Evolutionary conservation across 1,140 invertebrate species (phyloP).

Genomic region (Ips nitidus): DNA sequence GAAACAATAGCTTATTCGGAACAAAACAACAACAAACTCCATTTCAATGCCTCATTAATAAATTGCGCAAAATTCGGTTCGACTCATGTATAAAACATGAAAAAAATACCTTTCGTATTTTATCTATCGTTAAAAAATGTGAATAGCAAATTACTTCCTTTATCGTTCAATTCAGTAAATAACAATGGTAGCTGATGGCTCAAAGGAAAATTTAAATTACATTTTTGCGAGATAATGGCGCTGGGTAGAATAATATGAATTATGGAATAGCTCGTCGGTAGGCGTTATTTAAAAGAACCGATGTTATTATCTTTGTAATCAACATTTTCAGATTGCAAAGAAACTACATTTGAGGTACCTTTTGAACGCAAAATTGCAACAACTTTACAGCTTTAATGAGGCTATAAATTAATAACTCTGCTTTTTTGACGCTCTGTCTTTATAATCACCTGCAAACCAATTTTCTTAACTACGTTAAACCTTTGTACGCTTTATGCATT

Average conservation of each 20-base stretch:
- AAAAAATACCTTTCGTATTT: conserved; percentile 4
- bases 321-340: conserved; percentile 13
- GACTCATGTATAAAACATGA: conserved; percentile 21
- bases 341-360: conserved; percentile 1
- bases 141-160: conserved; percentile 30
- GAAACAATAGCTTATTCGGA: too few relatives aligned
- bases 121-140: conserved; percentile 19
- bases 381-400: too few relatives aligned
- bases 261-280: conserved; percentile 20
- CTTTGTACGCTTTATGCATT: too few relatives aligned
- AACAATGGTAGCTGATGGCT: conserved; percentile 31
- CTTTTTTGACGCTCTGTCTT: too few relatives aligned
- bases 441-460: too few relatives aligned
- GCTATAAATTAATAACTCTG: too few relatives aligned
- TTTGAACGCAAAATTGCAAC: background rate
- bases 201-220: conserved; percentile 36
- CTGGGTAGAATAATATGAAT: conserved; percentile 26
- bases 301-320: conserved; percentile 23
- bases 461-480: too few relatives aligned
- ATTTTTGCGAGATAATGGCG: conserved; percentile 28
- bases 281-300: conserved; percentile 27
- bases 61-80: conserved; percentile 4
- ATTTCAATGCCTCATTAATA: too few relatives aligned
- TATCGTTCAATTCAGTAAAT: conserved; percentile 28
- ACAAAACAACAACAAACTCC: too few relatives aligned